Evolutionary conservation across 2,113 vertebrate genomes (phyloP), one percentile per base, ranked within the genome.

Genomic region (Trochalopteron elliotii): DNA sequence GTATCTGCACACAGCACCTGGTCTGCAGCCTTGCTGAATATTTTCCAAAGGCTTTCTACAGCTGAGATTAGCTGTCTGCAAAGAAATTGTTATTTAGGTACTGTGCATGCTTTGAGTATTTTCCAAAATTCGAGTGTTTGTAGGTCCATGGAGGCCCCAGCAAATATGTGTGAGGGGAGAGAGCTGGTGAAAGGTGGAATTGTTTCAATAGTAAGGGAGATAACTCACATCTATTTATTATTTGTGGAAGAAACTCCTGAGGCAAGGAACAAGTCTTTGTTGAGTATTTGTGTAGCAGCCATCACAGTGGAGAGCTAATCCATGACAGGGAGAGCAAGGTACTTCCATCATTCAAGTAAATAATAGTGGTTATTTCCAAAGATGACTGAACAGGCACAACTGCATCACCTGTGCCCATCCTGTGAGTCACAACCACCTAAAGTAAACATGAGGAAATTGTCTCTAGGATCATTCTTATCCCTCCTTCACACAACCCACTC

Each of bases 31-130:
- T 42, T 31, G n/a, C 35, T 0, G 4, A 78, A 56, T 0, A 4
- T 39, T 95, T 94, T 64, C 37, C 53, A 71, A 81, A 78, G 27
- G 35, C 9, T 65, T 72, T 85, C 83, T 78, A 55, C n/a, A 75
- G 40, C 1, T 3, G 2, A 83, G 47, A 83, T 65, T 31, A 65
- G 10, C 16, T 81, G 40, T 18, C 52, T 79, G 60, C 12, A 78
- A 74, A 91, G 9, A 74, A 63, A 77, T 63, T 49, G 55, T 75
- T 79, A 44, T 42, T 68, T 80, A 78, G 27, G 25, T 52, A 21
- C 22, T 78, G 50, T 20, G 31, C 10, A 24, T 67, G 22, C 47
- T 61, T 74, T 14, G 16, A 71, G 22, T 13, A 15, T 74, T 88
- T 90, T 60, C 65, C 11, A 87, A 72, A 91, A 72, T 25, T n/a